phyloP scores from a whole-genome alignment of 2,113 vertebrate genomes.

The Meriones unguiculatus region DNA sequence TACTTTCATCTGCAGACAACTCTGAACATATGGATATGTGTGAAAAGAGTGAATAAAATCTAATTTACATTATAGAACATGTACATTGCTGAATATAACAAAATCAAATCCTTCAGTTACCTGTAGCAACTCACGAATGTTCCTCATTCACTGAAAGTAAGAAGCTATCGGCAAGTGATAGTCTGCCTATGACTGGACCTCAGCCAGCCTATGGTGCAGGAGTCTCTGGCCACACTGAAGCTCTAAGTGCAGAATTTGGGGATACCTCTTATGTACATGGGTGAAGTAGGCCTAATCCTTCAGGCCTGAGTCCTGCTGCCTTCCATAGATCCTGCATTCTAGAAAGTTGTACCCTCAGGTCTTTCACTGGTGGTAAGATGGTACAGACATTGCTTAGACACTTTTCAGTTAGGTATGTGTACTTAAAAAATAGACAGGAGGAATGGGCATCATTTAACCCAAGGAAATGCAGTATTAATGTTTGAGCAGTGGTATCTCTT shows the following conservation, averaged over 20 bases:
- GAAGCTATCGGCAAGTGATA: neutral
- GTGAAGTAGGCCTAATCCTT: neutral
- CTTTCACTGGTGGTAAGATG: neutral
- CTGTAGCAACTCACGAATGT: neutral
- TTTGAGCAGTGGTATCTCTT: neutral
- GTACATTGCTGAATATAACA: neutral
- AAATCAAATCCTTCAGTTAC: neutral
- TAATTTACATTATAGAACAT: slow-evolving; percentile 32
- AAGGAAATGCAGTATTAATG: neutral
- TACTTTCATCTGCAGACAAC: slow-evolving; percentile 15
- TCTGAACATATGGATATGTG: neutral
- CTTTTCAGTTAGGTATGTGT: neutral
- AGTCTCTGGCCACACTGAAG: neutral
- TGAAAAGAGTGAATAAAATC: slow-evolving; percentile 19
- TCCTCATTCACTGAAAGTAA: accelerated
- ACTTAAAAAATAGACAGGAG: slow-evolving; percentile 14
- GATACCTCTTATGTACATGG: neutral
- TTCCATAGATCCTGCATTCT: neutral
- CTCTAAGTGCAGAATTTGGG: neutral
- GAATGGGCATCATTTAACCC: neutral
- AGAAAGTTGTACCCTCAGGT: neutral
- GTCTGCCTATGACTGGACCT: neutral
- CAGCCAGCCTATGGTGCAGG: accelerated
- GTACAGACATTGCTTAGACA: neutral
- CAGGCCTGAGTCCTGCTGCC: neutral